phyloP scores from a whole-genome alignment of 2,797 vertebrate genomes.

The Dermochelys coriacea region DNA sequence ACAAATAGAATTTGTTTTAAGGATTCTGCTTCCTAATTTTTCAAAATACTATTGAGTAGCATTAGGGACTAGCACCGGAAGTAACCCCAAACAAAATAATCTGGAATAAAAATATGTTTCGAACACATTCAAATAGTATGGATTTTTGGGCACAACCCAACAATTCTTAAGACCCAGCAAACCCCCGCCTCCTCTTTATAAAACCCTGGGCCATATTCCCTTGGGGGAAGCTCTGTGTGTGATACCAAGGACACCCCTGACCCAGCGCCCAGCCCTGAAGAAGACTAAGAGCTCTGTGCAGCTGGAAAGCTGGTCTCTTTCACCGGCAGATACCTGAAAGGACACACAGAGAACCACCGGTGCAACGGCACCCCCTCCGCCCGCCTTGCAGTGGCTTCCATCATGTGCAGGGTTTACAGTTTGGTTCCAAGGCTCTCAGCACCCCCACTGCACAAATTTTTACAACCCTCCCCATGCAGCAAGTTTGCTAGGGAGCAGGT shows the following conservation, averaged over 20 bases:
- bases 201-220: not conserved
- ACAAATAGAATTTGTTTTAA: not conserved
- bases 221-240: not conserved
- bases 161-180: not conserved
- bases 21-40: not conserved
- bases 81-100: not conserved
- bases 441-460: no score
- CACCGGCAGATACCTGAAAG: not conserved
- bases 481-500: not conserved
- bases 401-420: no score
- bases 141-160: not conserved
- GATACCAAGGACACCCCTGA: no score
- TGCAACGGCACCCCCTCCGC: no score
- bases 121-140: not conserved
- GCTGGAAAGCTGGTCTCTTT: not conserved
- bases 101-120: not conserved
- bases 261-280: no score
- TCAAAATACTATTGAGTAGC: not conserved
- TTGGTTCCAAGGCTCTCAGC: no score
- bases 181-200: accelerated
- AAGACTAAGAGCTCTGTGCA: not conserved
- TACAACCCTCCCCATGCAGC: no score
- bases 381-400: no score
- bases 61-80: not conserved
- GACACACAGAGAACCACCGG: not conserved